Base-by-base conservation (phyloP, 1,140 invertebrate genomes). In the Mylabris phalerata region DNA sequence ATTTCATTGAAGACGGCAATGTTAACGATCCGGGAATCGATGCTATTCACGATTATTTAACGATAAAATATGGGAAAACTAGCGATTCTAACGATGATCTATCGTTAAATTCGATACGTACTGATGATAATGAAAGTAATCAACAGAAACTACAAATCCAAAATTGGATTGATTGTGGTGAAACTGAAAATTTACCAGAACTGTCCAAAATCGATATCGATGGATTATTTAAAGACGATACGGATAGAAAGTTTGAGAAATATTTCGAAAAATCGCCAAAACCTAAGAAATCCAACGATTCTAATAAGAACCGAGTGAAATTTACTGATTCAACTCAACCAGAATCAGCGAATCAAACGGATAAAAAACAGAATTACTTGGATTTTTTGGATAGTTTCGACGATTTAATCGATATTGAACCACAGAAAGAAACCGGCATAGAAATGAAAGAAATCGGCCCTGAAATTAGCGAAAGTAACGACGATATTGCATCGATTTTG, bases 401-500 rank as follows among this genome's bases (percentile, higher is more conserved):
- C 19, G 65, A 70, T 48, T 55, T 63, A 5, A 32, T 32, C 32
- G 32, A 32, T 32, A 32, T 7, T 4, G 32, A 32, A 32, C 32
- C 32, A 7, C 4, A 32, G 1, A 32, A 32, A 32, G 32, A 32
- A 5, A 7, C 32, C 7, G 32, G 19, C 1, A 19, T 7, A 42
- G 24, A 45, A 19, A 1, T 19, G 19, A 38, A 45, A 38, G 5
- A 5, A 6, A 42, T 42, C 41, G 10, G 39, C 10, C 6, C 6
- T 1, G 39, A 40, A 40, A 40, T 40, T 7, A 42, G 41, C 9
- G 32, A 32, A 7, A 58, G 57, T 60, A 65, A 66, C 39, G 70
- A 72, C 45, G 71, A 73, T 57, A 65, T 71, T 44, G 69, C 64
- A 6, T 62, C 66, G 1, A 70, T 73, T 50, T 47, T 73, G 4